Percentiles rank a stretch among this genome's conserved stretches.
These are phyloP conservation scores for Congeria kusceri DNA, from an alignment of 2,888 invertebrate species.

Conservation along the genomic window DNA sequence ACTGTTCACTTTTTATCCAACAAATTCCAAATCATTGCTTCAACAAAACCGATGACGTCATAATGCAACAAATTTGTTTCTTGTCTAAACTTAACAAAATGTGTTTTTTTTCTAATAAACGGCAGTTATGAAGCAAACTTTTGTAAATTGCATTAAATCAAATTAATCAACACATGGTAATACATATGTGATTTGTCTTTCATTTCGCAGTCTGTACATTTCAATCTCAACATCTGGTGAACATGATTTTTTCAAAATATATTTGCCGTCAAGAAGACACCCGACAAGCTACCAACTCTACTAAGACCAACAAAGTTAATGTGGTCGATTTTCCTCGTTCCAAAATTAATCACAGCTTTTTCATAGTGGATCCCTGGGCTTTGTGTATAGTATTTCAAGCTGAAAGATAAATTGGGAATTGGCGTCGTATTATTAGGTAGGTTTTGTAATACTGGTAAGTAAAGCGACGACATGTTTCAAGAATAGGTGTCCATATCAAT, in stretches of 20 bases:
- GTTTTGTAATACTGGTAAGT: conserved; percentile 34
- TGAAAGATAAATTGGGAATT: conserved; percentile 47
- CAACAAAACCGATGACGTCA: conserved; percentile 43
- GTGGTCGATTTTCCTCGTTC: conserved; percentile 45
- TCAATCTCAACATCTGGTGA: conserved; percentile 34
- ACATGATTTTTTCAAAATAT: conserved; percentile 33
- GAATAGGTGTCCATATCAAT: conserved; percentile 28
- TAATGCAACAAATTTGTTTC: conserved; percentile 24
- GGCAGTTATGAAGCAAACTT: conserved; percentile 40
- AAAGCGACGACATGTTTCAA: conserved; percentile 37
- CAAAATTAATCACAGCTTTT: conserved; percentile 54
- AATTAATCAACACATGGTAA: conserved; percentile 10
- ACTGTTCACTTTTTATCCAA: too few species aligned
- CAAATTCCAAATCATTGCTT: conserved; percentile 31
- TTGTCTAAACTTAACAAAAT: conserved; percentile 35
- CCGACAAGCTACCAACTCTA: conserved; percentile 38
- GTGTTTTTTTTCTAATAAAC: conserved; percentile 44
- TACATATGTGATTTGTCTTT: not conserved
- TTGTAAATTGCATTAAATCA: not conserved
- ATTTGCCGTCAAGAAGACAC: conserved; percentile 34
- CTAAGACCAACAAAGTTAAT: conserved; percentile 62
- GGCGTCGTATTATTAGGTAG: conserved; percentile 30
- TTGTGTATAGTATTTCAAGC: conserved; percentile 62
- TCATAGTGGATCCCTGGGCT: conserved; percentile 58
- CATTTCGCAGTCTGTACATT: conserved; percentile 34